Conservation (phyloP, 2,113 vertebrate genomes). For the Lethenteron reissneri region DNA sequence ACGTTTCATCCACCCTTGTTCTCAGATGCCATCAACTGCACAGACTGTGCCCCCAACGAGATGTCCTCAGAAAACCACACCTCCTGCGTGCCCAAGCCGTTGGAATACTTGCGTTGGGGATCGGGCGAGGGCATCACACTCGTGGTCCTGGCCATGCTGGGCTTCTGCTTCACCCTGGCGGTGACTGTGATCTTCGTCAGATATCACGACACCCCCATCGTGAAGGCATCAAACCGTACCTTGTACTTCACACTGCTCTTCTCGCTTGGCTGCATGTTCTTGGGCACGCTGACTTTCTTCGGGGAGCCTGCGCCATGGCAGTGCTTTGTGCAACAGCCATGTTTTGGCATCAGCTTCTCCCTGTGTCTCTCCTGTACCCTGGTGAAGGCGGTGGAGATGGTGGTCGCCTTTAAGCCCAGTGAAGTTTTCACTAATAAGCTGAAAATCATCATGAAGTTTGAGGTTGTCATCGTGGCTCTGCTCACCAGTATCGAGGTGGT, state of each 20-base stretch:
- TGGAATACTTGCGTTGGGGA: not conserved
- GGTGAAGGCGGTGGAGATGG: constrained; percentile 2
- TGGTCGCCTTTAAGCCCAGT: not conserved
- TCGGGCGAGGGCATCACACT: not conserved
- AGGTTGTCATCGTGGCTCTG: not conserved
- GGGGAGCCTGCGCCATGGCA: not conserved
- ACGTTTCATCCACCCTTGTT: too few relatives aligned
- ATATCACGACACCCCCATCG: constrained; percentile 6
- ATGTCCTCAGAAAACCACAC: not conserved
- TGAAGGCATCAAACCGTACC: not conserved
- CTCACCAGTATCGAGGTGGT: not conserved
- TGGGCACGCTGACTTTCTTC: not conserved
- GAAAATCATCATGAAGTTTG: too few relatives aligned
- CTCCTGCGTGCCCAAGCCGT: not conserved
- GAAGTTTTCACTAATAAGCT: not conserved
- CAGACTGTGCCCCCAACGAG: not conserved
- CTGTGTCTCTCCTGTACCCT: constrained; percentile 3
- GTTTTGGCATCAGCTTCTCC: constrained; percentile 7
- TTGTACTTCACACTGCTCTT: not conserved
- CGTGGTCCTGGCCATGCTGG: not conserved
- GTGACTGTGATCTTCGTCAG: not conserved
- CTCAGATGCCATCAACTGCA: constrained; percentile 2
- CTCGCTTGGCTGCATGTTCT: not conserved
- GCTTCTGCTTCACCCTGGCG: not conserved
- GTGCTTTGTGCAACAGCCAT: not conserved